Evolutionary conservation across 2,113 vertebrate species (phyloP).

Genomic region (Anser cygnoides): DNA sequence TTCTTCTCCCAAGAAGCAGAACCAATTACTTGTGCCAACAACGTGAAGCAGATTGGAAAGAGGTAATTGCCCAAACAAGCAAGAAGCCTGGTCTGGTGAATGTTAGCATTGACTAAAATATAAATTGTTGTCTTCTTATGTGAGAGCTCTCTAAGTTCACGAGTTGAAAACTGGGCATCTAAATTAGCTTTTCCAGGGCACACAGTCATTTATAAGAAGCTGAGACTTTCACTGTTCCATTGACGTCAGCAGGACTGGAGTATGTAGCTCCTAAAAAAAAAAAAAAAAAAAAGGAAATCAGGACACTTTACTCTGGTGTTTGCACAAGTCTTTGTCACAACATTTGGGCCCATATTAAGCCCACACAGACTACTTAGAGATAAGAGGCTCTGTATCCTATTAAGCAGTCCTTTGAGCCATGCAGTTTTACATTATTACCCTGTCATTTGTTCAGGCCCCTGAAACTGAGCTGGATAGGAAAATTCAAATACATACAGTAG

Average conservation of each 20-base stretch:
- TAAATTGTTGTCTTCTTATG: not conserved
- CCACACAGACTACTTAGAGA: constrained; percentile 7
- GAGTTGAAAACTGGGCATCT: not conserved
- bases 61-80: not conserved
- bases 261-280: not conserved
- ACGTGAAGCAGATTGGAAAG: not conserved
- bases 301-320: not conserved
- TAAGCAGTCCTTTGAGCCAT: not conserved
- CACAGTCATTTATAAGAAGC: not conserved
- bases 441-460: not conserved
- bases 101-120: not conserved
- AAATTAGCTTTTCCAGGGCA: not conserved
- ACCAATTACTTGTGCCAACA: not conserved
- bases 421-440: not conserved
- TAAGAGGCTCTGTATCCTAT: constrained; percentile 20
- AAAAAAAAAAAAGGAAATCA: not conserved
- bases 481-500: not conserved
- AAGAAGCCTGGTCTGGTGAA: not conserved
- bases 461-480: not conserved
- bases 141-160: not conserved
- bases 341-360: constrained; percentile 11
- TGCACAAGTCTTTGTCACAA: constrained; percentile 36
- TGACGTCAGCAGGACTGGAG: not conserved
- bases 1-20: not conserved
- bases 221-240: not conserved